phyloP scores from a whole-genome alignment of 1,140 invertebrate species.

The Dendrolimus kikuchii region DNA sequence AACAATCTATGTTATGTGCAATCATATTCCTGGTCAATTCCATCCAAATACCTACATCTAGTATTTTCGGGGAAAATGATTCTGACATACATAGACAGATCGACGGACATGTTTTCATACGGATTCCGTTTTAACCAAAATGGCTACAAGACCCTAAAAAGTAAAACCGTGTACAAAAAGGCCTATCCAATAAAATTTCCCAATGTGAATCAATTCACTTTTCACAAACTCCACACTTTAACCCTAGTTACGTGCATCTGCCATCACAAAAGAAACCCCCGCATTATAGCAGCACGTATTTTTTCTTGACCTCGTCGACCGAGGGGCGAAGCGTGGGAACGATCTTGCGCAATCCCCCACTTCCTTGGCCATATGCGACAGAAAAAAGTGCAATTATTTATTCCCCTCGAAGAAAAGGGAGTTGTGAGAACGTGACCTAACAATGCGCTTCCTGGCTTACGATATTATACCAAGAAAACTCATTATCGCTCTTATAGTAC shows the following conservation, averaged over 20 bases:
- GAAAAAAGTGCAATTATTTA: conserved; percentile 72
- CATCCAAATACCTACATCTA: too few species aligned
- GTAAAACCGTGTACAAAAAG: conserved; percentile 10
- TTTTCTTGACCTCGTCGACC: conserved; percentile 66
- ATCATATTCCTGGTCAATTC: too few species aligned
- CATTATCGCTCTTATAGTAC: conserved; percentile 43
- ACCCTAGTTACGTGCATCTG: conserved; percentile 63
- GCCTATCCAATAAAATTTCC: conserved; percentile 23
- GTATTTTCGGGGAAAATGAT: too few species aligned
- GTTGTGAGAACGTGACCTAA: conserved; percentile 70
- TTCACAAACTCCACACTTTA: conserved; percentile 49
- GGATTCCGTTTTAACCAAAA: neutral
- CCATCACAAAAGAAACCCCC: conserved; percentile 53
- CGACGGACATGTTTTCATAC: too few species aligned
- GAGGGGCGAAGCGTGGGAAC: conserved; percentile 67
- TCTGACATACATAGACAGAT: too few species aligned
- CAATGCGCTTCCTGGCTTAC: conserved; percentile 69
- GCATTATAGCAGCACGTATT: conserved; percentile 63
- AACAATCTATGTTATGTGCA: too few species aligned
- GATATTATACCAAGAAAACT: conserved; percentile 32
- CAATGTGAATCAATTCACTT: conserved; percentile 49
- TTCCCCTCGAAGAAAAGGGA: conserved; percentile 68
- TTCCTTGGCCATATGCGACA: conserved; percentile 70
- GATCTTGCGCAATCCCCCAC: conserved; percentile 59
- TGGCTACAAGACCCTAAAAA: conserved; percentile 6